Evolutionary conservation across 2,113 vertebrate genomes (phyloP), one percentile per base, ranked within the genome.

Genomic region (Silurus meridionalis): DNA sequence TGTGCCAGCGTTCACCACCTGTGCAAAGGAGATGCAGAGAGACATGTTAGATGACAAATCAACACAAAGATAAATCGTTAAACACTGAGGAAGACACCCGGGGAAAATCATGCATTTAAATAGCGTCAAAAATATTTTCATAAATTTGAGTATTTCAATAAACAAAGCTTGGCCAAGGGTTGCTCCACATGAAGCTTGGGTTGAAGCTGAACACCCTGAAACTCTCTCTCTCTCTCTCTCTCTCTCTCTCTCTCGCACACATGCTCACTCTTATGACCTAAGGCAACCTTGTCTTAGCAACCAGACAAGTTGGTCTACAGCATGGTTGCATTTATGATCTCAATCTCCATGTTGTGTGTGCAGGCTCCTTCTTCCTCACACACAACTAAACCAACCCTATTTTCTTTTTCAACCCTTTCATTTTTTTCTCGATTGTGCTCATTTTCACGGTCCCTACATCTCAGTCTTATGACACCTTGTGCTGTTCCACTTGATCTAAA

Each of bases 1-100:
- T 90, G 80, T 90, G 74, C 57, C 90, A 50, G 80, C 6, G 4
- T 82, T 85, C 87, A 57, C 89, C 90, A 88, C 93, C 93, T 93
- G 87, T 37, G 37, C 21, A 87, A 90, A 10, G 88, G 14, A 88
- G 52, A 89, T 13, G 71, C 19, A 81, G 50, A 58, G 46, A 9
- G 11, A 8, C 14, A 63, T 6, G 37, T 64, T 23, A 72, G 19
- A 55, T 2, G 52, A 48, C 10, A 21, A 37, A 46, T 82, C 8
- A 66, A 50, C 8, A 57, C 15, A 4, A 57, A 19, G 14, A 1
- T 25, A 85, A 37, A 78, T 13, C 23, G 37, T 52, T 82, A 5
- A 50, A 52, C 46, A 37, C 0, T 58, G 15, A 60, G 75, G 50
- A 25, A 13, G 15, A 37, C 17, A 15, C 14, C 17, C 6, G 17